Evolutionary conservation across 2,113 vertebrate genomes (phyloP).

Genomic region (Sterna hirundo): DNA sequence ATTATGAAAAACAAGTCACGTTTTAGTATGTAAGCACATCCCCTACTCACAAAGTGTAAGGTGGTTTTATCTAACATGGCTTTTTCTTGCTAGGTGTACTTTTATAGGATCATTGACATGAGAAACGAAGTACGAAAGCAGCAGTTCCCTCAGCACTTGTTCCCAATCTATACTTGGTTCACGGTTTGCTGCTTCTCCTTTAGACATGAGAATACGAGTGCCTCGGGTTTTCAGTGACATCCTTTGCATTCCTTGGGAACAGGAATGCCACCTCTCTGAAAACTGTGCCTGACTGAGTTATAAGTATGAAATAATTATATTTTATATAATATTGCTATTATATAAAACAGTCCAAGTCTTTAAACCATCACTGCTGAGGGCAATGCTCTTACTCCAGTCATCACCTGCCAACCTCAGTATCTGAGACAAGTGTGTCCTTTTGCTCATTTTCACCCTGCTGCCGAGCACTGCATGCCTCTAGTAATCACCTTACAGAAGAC

Average conservation of each 20-base stretch:
- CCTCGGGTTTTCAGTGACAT: background rate
- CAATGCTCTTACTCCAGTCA: background rate
- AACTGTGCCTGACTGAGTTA: no score
- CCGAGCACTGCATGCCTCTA: background rate
- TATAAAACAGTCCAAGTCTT: no score
- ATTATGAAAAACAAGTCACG: background rate
- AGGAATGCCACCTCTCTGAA: background rate
- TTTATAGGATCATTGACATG: fast-evolving
- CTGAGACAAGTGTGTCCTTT: background rate
- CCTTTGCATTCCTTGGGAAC: background rate
- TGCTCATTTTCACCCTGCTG: background rate
- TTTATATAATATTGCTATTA: no score
- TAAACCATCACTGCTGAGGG: background rate
- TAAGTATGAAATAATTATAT: no score
- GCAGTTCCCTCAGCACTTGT: background rate
- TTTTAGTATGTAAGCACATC: background rate
- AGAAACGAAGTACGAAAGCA: background rate
- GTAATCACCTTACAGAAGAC: background rate
- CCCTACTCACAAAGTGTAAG: background rate
- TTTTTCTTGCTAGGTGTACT: background rate
- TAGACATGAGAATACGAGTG: fast-evolving
- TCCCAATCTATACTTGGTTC: background rate
- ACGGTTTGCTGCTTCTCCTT: background rate
- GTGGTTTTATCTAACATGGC: background rate
- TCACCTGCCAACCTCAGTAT: background rate